These are phyloP conservation scores for Pterobdella sp. DNA, from an alignment of 2,888 invertebrate genomes.

Conservation along the genomic window DNA sequence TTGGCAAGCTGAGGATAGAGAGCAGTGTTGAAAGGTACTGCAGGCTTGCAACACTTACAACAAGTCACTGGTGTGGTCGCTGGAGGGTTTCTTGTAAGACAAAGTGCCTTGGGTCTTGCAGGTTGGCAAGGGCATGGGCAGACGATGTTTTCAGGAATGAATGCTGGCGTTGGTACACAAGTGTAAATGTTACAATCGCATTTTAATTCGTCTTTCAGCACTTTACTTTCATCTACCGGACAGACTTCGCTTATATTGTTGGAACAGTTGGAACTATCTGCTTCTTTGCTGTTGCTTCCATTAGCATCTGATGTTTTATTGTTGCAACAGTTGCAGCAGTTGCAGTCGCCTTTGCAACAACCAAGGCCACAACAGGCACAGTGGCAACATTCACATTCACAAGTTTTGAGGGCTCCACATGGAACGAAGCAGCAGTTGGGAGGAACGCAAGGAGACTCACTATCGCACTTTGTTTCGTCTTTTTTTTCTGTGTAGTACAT, in stretches of 20 bases:
- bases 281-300: neutral
- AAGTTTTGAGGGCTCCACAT: neutral
- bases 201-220: neutral
- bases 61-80: constrained; percentile 16
- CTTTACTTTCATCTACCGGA: neutral
- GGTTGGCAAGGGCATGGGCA: constrained; percentile 26
- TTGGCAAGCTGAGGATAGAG: constrained; percentile 20
- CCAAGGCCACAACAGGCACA: neutral
- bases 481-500: constrained; percentile 23
- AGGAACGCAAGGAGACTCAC: constrained; percentile 1
- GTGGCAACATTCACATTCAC: neutral
- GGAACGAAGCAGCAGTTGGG: neutral
- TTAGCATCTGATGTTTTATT: neutral
- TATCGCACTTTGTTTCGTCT: neutral
- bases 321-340: neutral
- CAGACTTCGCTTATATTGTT: neutral
- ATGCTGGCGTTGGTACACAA: neutral
- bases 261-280: neutral
- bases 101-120: neutral
- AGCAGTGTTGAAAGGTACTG: constrained; percentile 24
- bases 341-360: constrained; percentile 11
- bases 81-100: constrained; percentile 20
- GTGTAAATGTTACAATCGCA: constrained; percentile 3
- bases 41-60: constrained; percentile 24
- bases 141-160: neutral